Evolutionary conservation across 2,888 invertebrate species (phyloP), one percentile per base, ranked within the genome.

Genomic region (Oscheius sp.): DNA sequence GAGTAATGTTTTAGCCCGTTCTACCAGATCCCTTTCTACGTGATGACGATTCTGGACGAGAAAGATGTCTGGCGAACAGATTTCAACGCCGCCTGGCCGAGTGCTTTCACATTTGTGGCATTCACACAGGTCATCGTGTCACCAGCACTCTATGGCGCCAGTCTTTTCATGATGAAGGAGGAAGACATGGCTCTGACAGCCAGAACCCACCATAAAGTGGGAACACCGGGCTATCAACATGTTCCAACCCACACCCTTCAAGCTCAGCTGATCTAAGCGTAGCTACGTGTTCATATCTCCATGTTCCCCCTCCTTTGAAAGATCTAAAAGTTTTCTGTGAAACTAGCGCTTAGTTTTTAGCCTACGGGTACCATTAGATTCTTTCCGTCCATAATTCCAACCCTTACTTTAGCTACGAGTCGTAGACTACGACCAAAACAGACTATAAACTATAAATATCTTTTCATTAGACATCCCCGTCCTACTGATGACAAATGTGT

Each of bases 161-260:
- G 83, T 13, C 79, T 89, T 10, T 85, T 87, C 70, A 83, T 88
- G 55, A 89, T 89, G 79, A 89, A 89, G 68, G 89, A 89, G 73
- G 89, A 89, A 74, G 89, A 89, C 77, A 89, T 89, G 86, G 87
- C 87, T 10, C 74, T 89, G 58, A 87, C 86, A 0, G 87, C 87
- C 7, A 68, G 88, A 11, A 87, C 88, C 1, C 86, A 87, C 57
- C 85, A 86, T 35, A 74, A 74, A 48, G 70, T 33, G 11, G 76
- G 77, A 1, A 78, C 77, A 0, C 79, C 79, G 1, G 78, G 78
- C 5, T 82, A 82, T 71, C 82, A 82, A 51, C 82, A 82, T 48
- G 80, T 82, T 9, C 80, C 78, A 29, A 79, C 74, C 62, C 70
- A 66, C 33, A n/a, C 62, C 21, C 76, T 79, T 65, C 84, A 84